Evolutionary conservation across 1,140 invertebrate genomes (phyloP).

Genomic region (Drosophila sulfurigaster): DNA sequence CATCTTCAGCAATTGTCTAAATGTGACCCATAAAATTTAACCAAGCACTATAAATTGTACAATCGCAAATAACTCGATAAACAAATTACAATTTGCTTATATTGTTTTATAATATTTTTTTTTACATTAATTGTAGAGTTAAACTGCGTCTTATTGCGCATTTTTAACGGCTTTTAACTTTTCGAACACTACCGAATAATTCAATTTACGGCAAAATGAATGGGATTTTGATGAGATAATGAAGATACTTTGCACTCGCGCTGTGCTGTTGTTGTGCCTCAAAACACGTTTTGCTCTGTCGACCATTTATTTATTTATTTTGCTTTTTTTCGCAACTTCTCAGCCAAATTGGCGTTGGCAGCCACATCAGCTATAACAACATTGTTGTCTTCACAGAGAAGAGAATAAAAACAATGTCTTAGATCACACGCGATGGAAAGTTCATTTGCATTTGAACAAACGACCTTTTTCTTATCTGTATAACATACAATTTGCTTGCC

Average conservation of each 20-base stretch:
- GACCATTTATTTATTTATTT: not conserved
- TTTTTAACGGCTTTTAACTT: slow-evolving; percentile 10
- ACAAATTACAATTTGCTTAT: not conserved
- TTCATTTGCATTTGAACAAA: slow-evolving; percentile 33
- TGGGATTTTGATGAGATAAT: slow-evolving; percentile 43
- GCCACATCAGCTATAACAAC: slow-evolving; percentile 5
- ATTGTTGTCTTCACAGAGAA: too few species aligned
- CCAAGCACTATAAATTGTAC: too few species aligned
- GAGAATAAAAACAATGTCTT: slow-evolving; percentile 39
- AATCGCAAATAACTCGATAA: not conserved
- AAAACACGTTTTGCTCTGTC: slow-evolving; percentile 26
- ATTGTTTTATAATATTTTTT: not conserved
- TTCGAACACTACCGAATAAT: slow-evolving; percentile 32
- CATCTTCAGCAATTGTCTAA: slow-evolving; percentile 31
- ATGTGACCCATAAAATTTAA: slow-evolving; percentile 5
- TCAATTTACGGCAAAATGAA: slow-evolving; percentile 42
- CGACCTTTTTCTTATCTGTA: slow-evolving; percentile 11
- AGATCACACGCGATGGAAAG: slow-evolving; percentile 27
- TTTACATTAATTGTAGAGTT: slow-evolving; percentile 6
- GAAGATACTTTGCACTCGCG: slow-evolving; percentile 1
- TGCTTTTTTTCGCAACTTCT: slow-evolving; percentile 24
- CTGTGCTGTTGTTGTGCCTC: slow-evolving; percentile 9
- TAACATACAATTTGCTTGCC: not conserved
- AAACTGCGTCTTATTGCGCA: slow-evolving; percentile 3
- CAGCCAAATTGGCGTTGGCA: slow-evolving; percentile 18